Percentiles rank a stretch among this genome's conserved stretches.
These are phyloP conservation scores for Protodeltote pygarga DNA, from an alignment of 2,888 invertebrate genomes.

Conservation along the genomic window DNA sequence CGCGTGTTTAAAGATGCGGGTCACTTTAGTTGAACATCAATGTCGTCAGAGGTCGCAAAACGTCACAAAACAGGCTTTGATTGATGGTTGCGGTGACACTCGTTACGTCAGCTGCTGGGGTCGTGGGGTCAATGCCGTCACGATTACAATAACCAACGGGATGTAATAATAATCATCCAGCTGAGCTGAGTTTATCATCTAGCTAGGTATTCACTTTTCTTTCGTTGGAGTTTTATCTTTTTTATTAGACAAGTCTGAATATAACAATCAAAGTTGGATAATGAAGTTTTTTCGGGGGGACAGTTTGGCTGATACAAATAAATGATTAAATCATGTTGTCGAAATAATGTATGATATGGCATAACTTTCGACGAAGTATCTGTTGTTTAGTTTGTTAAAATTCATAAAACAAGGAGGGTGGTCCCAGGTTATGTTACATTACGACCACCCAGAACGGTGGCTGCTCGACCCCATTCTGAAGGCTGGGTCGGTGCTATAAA, in stretches of 20 bases:
- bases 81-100: conserved; percentile 82
- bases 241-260: neutral
- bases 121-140: conserved; percentile 82
- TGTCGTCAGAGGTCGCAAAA: conserved; percentile 64
- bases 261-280: neutral
- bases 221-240: neutral
- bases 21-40: conserved; percentile 37
- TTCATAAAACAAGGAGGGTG: conserved; percentile 68
- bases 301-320: neutral
- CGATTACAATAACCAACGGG: conserved; percentile 69
- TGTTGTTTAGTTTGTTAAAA: conserved; percentile 66
- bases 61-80: conserved; percentile 77
- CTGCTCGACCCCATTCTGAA: conserved; percentile 59
- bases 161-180: conserved; percentile 58
- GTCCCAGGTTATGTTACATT: conserved; percentile 67
- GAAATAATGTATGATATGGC: neutral
- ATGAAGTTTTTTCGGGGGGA: neutral
- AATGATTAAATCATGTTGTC: neutral
- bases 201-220: conserved; percentile 17
- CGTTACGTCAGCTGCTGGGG: conserved; percentile 72
- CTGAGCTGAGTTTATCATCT: conserved; percentile 51
- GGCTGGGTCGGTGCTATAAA: conserved; percentile 66
- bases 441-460: conserved; percentile 70
- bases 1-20: conserved; percentile 34
- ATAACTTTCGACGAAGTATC: conserved; percentile 44